These are phyloP conservation scores for Cerceris rybyensis DNA, from an alignment of 2,888 invertebrate species.

Conservation along the genomic window DNA sequence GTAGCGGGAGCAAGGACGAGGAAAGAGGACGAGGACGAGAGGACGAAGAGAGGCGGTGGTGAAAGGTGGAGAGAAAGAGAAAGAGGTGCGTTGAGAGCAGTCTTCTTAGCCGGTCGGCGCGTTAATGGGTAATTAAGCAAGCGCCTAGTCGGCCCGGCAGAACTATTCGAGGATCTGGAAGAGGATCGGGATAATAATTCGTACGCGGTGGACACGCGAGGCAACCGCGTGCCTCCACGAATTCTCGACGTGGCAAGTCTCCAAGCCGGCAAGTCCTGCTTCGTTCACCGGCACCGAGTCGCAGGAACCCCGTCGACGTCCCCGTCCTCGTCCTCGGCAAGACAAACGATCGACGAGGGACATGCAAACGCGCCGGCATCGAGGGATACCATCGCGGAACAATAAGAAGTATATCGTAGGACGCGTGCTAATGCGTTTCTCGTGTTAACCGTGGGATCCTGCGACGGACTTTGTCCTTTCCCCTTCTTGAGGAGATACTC, in stretches of 20 bases:
- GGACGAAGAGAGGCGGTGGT: background rate
- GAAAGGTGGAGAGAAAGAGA: background rate
- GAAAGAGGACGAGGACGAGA: background rate
- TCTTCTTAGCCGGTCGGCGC: constrained; percentile 32
- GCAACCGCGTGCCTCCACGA: constrained; percentile 61
- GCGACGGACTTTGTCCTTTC: constrained; percentile 39
- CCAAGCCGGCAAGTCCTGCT: constrained; percentile 2
- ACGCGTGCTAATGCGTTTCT: constrained; percentile 76
- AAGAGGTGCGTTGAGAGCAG: constrained; percentile 2
- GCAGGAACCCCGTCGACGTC: constrained; percentile 48
- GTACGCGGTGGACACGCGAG: constrained; percentile 41
- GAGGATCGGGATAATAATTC: constrained; percentile 65
- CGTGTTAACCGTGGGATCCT: constrained; percentile 71
- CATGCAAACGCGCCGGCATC: constrained; percentile 69
- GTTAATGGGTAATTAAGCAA: constrained; percentile 66
- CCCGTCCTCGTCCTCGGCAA: constrained; percentile 56
- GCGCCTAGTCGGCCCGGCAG: constrained; percentile 41
- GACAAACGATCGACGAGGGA: constrained; percentile 71
- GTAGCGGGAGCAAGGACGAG: background rate
- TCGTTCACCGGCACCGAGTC: constrained; percentile 31
- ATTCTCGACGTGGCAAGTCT: constrained; percentile 65
- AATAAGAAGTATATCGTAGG: constrained; percentile 75
- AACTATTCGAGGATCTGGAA: constrained; percentile 60
- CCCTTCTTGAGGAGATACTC: constrained; percentile 17
- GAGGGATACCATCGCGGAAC: constrained; percentile 68